phyloP scores from a whole-genome alignment of 2,113 vertebrate genomes.

The Recurvirostra avosetta region DNA sequence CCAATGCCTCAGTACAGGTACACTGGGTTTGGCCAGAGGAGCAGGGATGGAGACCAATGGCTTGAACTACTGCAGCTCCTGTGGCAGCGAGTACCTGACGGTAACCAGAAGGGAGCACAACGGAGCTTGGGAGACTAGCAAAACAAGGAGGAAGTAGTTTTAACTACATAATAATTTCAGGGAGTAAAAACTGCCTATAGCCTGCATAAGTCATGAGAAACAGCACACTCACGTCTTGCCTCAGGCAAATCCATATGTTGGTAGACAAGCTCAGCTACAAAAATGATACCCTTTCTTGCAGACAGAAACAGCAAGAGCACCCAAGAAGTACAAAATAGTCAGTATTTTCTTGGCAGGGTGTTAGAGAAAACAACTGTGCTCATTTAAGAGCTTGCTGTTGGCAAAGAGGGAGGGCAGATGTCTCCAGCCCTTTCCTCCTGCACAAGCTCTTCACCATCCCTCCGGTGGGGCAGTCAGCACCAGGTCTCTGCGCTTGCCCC shows the following conservation, averaged over 20 bases:
- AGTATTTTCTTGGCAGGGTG: neutral
- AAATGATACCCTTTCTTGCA: neutral
- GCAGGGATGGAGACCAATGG: neutral
- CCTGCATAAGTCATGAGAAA: neutral
- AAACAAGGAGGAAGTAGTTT: neutral
- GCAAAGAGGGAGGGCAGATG: neutral
- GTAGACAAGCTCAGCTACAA: neutral
- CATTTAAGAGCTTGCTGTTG: neutral
- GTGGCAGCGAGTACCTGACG: neutral
- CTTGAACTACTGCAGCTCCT: neutral
- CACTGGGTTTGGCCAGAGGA: neutral
- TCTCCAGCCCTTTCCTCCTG: neutral
- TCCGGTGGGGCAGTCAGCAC: neutral
- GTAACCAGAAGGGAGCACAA: neutral
- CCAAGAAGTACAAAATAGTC: neutral
- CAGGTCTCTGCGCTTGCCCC: neutral
- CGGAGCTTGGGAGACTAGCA: neutral
- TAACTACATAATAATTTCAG: neutral
- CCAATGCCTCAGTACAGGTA: neutral
- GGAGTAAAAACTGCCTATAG: neutral
- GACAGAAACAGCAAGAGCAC: neutral
- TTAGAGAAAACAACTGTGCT: conserved; percentile 7
- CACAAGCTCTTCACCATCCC: neutral
- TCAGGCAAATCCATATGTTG: conserved; percentile 4
- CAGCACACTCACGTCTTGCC: neutral